These are phyloP conservation scores for Ctena decussata DNA, from an alignment of 2,888 invertebrate genomes.

Conservation along the genomic window DNA sequence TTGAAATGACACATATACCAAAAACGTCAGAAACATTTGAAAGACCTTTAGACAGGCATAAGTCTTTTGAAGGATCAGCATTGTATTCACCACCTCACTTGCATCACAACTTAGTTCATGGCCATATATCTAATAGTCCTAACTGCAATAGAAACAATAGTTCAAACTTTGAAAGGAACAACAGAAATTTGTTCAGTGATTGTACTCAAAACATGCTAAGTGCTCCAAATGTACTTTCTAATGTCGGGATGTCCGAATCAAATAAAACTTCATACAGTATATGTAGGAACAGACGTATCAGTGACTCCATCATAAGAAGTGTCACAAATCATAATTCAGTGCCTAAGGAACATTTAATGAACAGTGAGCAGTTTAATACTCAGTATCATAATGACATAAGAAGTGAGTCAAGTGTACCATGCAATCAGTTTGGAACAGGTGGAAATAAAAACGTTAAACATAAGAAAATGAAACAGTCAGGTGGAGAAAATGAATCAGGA, in stretches of 20 bases:
- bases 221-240: not conserved
- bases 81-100: not conserved
- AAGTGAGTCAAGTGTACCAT: conserved; percentile 6
- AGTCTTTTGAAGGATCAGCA: too few species aligned
- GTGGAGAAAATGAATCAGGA: not conserved
- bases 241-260: conserved; percentile 40
- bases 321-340: conserved; percentile 33
- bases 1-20: too few species aligned
- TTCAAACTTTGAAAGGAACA: not conserved
- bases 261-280: conserved; percentile 47
- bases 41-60: too few species aligned
- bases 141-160: not conserved
- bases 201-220: not conserved
- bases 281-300: conserved; percentile 42
- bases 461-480: not conserved
- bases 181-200: not conserved
- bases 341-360: not conserved
- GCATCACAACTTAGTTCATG: not conserved
- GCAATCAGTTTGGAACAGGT: conserved; percentile 35
- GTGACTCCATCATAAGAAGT: conserved; percentile 51
- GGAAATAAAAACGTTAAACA: conserved; percentile 26
- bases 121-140: not conserved
- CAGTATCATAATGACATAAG: not conserved
- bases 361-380: not conserved
- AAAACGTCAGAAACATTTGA: too few species aligned